Conservation (phyloP, 2,888 invertebrate species). For the Dyspetes luteomarginatus region DNA sequence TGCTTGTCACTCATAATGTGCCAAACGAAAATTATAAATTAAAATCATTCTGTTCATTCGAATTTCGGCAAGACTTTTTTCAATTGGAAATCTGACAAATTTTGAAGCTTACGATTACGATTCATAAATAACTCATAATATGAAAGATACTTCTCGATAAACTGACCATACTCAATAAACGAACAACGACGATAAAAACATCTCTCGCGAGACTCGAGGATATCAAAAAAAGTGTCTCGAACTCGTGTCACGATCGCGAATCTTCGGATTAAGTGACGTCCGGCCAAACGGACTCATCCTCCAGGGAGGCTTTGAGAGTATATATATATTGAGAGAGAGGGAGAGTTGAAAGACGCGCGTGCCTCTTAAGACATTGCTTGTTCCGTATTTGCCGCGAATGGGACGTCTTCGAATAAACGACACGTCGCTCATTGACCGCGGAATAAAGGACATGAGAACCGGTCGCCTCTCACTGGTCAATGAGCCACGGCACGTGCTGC, state of each 20-base stretch:
- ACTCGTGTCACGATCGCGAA: constrained; percentile 73
- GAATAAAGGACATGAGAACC: constrained; percentile 74
- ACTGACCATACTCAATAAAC: constrained; percentile 73
- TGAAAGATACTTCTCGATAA: constrained; percentile 11
- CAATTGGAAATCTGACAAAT: neutral
- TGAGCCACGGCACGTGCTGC: constrained; percentile 48
- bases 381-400: constrained; percentile 60
- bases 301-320: constrained; percentile 64
- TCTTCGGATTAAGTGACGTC: constrained; percentile 74
- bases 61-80: neutral
- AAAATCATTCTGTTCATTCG: no score
- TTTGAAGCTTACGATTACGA: neutral
- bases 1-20: no score
- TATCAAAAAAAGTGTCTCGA: constrained; percentile 55
- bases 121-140: neutral
- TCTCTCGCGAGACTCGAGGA: constrained; percentile 41
- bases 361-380: constrained; percentile 43
- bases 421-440: constrained; percentile 75
- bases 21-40: no score
- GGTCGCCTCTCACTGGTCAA: constrained; percentile 71
- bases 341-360: constrained; percentile 45
- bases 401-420: constrained; percentile 71
- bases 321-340: neutral
- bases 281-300: constrained; percentile 27
- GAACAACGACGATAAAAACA: constrained; percentile 64